A percentile compares a stretch with the other conserved stretches of the same genome.
phyloP scores from a whole-genome alignment of 2,888 invertebrate genomes.

The Ypsolopha sequella region DNA sequence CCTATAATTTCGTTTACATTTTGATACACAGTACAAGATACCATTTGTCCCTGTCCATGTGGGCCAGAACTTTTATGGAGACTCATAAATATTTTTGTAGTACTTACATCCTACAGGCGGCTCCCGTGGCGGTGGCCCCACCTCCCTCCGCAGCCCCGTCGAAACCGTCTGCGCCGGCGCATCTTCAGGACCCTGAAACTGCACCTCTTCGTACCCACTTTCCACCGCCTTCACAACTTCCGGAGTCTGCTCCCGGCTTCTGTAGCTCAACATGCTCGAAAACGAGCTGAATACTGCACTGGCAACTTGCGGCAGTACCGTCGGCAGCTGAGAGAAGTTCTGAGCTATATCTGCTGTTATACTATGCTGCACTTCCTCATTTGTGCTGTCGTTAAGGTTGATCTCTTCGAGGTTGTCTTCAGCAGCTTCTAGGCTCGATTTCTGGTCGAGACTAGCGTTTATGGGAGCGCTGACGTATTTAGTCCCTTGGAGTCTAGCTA shows the following conservation, averaged over 20 bases:
- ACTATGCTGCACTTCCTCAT: conserved; percentile 35
- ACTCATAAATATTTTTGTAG: background rate
- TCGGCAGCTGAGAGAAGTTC: conserved; percentile 69
- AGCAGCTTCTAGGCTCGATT: conserved; percentile 53
- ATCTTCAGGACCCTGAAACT: conserved; percentile 15
- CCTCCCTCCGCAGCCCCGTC: conserved; percentile 28
- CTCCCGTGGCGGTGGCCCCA: conserved; percentile 43
- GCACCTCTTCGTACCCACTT: conserved; percentile 20
- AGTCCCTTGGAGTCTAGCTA: conserved; percentile 55
- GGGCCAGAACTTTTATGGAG: too few species aligned
- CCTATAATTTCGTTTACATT: too few species aligned
- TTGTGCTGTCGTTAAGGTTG: conserved; percentile 34
- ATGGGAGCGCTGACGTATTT: conserved; percentile 56
- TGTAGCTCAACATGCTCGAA: conserved; percentile 60
- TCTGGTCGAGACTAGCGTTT: conserved; percentile 48
- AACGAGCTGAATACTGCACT: conserved; percentile 75
- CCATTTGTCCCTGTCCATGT: too few species aligned
- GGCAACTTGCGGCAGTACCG: conserved; percentile 71
- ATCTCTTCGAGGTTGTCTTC: conserved; percentile 58
- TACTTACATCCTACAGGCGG: conserved; percentile 42
- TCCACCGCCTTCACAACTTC: conserved; percentile 22
- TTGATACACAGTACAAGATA: too few species aligned
- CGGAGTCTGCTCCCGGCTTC: conserved; percentile 44
- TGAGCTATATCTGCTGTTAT: conserved; percentile 62
- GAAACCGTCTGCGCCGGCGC: conserved; percentile 11